Conservation (phyloP, 2,797 vertebrate species). For the Phrynocephalus forsythii region DNA sequence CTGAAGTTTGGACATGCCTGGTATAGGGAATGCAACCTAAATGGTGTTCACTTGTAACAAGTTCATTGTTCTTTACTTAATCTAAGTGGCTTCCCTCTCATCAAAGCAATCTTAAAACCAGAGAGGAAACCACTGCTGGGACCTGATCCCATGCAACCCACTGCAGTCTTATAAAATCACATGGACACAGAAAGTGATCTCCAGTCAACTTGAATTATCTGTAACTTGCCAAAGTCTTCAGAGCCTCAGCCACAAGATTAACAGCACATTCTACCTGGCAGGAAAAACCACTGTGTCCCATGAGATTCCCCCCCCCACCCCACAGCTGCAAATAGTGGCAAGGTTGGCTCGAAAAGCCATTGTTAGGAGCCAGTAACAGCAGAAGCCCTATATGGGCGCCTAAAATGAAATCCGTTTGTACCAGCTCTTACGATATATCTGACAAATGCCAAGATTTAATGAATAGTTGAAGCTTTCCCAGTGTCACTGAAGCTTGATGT, state of each 20-base stretch:
- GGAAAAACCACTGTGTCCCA: background rate
- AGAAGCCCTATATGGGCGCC: background rate
- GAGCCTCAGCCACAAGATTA: background rate
- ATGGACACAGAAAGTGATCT: background rate
- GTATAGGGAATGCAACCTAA: background rate
- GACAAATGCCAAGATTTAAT: background rate
- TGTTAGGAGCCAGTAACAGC: background rate
- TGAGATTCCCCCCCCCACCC: background rate
- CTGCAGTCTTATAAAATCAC: background rate
- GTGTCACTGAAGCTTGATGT: background rate
- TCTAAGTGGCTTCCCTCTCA: constrained; percentile 1
- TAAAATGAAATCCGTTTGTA: constrained; percentile 1
- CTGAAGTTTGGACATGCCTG: too few relatives aligned
- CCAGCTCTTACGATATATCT: background rate
- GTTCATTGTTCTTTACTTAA: background rate
- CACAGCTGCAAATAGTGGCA: background rate
- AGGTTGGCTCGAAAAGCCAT: background rate
- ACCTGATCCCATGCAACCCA: background rate
- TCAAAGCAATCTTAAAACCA: constrained; percentile 12
- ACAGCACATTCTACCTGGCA: background rate
- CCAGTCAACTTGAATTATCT: background rate
- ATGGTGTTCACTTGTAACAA: background rate
- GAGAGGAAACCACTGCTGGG: background rate
- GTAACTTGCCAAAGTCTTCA: background rate
- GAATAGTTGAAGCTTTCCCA: too few relatives aligned